These are phyloP conservation scores for Ophion ventricosus DNA, from an alignment of 2,888 invertebrate species.

Conservation along the genomic window DNA sequence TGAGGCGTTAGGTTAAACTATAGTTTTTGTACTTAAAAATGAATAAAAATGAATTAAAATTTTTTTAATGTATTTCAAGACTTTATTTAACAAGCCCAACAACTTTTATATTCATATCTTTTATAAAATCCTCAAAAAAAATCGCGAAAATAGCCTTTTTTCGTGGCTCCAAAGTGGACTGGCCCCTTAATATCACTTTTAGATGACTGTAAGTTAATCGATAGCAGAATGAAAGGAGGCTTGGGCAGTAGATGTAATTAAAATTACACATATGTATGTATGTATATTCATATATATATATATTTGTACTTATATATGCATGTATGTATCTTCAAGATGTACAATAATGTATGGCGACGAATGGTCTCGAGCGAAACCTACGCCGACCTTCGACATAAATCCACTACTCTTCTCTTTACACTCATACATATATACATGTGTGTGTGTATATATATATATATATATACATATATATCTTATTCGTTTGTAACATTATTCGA, in stretches of 20 bases:
- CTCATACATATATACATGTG: not conserved
- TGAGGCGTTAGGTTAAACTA: too few species aligned
- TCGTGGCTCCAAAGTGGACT: too few species aligned
- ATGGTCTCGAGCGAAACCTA: slow-evolving; percentile 70
- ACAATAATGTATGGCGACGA: slow-evolving; percentile 16
- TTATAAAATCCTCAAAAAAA: too few species aligned
- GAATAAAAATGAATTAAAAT: too few species aligned
- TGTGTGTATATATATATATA: not conserved
- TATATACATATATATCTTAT: not conserved
- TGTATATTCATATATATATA: too few species aligned
- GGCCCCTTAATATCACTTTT: too few species aligned
- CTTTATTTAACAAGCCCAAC: too few species aligned
- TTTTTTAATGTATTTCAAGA: too few species aligned
- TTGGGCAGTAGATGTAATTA: slow-evolving; percentile 34
- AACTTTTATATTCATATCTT: too few species aligned
- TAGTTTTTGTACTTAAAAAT: too few species aligned
- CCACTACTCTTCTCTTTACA: slow-evolving; percentile 58
- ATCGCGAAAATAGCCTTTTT: too few species aligned
- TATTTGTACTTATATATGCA: too few species aligned
- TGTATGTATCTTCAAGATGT: not conserved
- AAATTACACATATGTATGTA: slow-evolving; percentile 22
- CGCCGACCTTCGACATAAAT: slow-evolving; percentile 75
- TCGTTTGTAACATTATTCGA: slow-evolving; percentile 33
- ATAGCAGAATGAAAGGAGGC: slow-evolving; percentile 9
- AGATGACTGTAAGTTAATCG: slow-evolving; percentile 6